Evolutionary conservation across 1,140 invertebrate species (phyloP).

Genomic region (Drosophila insularis): DNA sequence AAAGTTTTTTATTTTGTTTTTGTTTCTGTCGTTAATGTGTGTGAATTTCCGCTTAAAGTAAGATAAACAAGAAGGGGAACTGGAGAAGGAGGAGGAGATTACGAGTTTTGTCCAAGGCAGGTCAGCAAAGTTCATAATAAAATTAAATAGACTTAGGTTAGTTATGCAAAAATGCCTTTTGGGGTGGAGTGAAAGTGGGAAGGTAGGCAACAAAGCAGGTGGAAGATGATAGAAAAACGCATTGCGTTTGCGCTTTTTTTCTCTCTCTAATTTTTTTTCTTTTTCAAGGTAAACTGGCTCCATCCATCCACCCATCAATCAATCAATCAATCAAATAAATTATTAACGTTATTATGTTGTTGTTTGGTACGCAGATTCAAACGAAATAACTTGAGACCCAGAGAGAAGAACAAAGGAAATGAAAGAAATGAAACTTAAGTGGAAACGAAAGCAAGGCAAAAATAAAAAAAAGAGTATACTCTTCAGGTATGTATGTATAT

Average conservation of each 20-base stretch:
- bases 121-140: slow-evolving; percentile 63
- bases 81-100: slow-evolving; percentile 1
- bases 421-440: slow-evolving; percentile 10
- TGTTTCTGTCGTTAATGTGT: slow-evolving; percentile 37
- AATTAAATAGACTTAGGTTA: slow-evolving; percentile 55
- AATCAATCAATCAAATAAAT: slow-evolving; percentile 52
- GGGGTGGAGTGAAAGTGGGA: slow-evolving; percentile 59
- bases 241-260: slow-evolving; percentile 30
- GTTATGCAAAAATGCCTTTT: slow-evolving; percentile 56
- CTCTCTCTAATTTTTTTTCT: no score
- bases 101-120: slow-evolving; percentile 8
- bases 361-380: background rate
- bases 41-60: slow-evolving; percentile 56
- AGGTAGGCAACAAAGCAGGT: slow-evolving; percentile 36
- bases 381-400: slow-evolving; percentile 15
- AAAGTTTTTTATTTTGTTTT: slow-evolving; percentile 25
- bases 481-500: slow-evolving; percentile 25
- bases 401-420: slow-evolving; percentile 25
- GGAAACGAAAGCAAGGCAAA: slow-evolving; percentile 41
- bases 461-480: background rate
- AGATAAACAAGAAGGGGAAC: slow-evolving; percentile 1
- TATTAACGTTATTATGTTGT: slow-evolving; percentile 23
- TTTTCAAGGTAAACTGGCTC: slow-evolving; percentile 65
- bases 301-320: slow-evolving; percentile 26
- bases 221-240: slow-evolving; percentile 50